Conservation (phyloP, 2,113 vertebrate species). For the Drymodes brunneopygia region DNA sequence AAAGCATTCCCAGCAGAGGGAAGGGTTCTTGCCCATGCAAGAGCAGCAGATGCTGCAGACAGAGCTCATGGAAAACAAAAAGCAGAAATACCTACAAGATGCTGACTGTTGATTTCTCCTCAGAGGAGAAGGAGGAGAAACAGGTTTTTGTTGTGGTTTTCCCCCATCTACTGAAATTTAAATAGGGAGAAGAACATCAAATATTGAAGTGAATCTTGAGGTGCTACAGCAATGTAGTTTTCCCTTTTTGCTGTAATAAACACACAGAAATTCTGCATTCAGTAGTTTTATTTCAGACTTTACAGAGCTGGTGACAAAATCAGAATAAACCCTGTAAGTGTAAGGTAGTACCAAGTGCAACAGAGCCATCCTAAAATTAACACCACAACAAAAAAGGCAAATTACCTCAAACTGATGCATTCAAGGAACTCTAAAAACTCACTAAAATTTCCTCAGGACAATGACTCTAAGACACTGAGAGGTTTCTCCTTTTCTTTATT, state of each 20-base stretch:
- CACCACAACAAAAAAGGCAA: not conserved
- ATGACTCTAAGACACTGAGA: not conserved
- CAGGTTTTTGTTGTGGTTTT: not conserved
- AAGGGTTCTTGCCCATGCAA: constrained; percentile 12
- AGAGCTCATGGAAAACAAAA: not conserved
- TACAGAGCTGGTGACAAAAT: not conserved
- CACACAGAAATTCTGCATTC: not conserved
- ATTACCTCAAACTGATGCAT: not conserved
- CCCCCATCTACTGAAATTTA: not conserved
- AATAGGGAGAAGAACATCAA: not conserved
- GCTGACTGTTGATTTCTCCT: not conserved
- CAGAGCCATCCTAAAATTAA: not conserved
- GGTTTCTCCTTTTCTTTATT: not conserved
- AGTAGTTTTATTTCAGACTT: not conserved
- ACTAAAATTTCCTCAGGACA: not conserved
- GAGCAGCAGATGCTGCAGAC: constrained; percentile 18
- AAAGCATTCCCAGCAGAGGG: not conserved
- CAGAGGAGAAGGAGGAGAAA: not conserved
- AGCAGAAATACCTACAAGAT: not conserved
- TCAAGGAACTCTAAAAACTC: not conserved
- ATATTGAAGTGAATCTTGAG: not conserved
- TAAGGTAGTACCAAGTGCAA: not conserved
- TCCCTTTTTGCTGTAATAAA: not conserved
- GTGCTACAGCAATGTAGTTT: not conserved
- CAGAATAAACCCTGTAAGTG: not conserved